Conservation (phyloP, 2,797 vertebrate species). For the Coregonus ussuriensis region DNA sequence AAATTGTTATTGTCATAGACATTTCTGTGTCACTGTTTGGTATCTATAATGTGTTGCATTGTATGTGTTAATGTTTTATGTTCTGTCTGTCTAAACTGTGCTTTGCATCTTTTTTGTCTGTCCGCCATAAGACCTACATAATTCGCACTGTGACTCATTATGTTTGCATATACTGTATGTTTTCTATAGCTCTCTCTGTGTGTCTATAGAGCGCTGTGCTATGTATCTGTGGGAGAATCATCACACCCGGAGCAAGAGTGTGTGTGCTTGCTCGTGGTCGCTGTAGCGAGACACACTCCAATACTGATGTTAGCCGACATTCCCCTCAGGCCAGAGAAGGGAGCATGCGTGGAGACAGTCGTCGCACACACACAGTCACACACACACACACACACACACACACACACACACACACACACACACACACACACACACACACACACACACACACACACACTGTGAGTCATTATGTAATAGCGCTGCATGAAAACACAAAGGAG, state of each 20-base stretch:
- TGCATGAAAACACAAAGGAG: conserved; percentile 14
- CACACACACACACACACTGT: neutral
- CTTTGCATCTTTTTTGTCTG: neutral
- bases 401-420: neutral
- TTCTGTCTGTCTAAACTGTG: neutral
- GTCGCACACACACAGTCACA: neutral
- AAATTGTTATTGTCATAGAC: too few relatives aligned
- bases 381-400: conserved; percentile 8
- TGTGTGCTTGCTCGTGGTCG: conserved; percentile 17
- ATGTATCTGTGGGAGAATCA: conserved; percentile 23
- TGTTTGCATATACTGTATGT: neutral
- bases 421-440: neutral
- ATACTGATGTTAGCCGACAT: conserved; percentile 48
- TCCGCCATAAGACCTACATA: neutral
- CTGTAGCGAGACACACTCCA: conserved; percentile 35
- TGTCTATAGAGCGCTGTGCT: neutral
- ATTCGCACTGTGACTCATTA: neutral
- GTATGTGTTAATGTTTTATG: neutral
- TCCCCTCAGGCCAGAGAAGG: conserved; percentile 43
- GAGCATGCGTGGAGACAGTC: conserved; percentile 17
- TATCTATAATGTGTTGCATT: neutral
- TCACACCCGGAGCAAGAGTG: conserved; percentile 12
- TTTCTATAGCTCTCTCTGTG: conserved; percentile 5
- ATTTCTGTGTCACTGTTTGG: neutral
- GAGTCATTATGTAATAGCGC: conserved; percentile 43